Base-by-base conservation (phyloP, 1,140 invertebrate genomes). In the Diorhabda sublineata region DNA sequence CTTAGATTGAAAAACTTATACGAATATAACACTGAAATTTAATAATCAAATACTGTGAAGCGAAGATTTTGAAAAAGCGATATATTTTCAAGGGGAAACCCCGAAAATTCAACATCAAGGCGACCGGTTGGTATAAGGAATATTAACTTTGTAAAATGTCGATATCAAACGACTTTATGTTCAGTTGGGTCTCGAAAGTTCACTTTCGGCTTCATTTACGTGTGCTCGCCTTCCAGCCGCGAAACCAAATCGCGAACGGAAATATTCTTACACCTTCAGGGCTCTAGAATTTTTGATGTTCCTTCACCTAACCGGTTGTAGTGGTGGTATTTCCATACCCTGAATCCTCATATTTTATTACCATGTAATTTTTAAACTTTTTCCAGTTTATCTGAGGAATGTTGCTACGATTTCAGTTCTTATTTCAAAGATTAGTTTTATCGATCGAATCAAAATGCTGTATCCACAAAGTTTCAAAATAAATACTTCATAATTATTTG, bases 131-230 rank as follows among this genome's bases (percentile, higher is more conserved):
- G 58, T 60, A 60, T 60, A 60, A 60, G 58, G 58, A 26, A 60
- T 60, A 60, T 60, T 60, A 60, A 60, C 58, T 60, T 60, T 60
- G 58, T 42, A 60, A 60, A 60, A 60, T 60, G 58, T 60, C 58
- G 58, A 60, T 60, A 60, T 60, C 58, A 60, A 60, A 60, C 58
- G 58, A 60, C 58, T 60, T 60, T 60, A 60, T 42, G n/a, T 42
- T 60, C 58, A 6, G 58, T 60, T 42, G 42, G 5, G 58, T 11
- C n/a, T 60, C 47, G 11, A 60, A 60, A 60, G 58, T 60, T 60
- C 58, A 60, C 58, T 60, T 60, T 60, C 26, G 58, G 58, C 58
- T 60, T 60, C 58, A 60, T 60, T 60, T 26, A 11, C n/a, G 42
- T 26, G 58, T 42, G 58, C 42, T 11, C 6, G 58, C 58, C 42